Conservation (phyloP, 2,113 vertebrate genomes). For the Mixornis gularis region DNA sequence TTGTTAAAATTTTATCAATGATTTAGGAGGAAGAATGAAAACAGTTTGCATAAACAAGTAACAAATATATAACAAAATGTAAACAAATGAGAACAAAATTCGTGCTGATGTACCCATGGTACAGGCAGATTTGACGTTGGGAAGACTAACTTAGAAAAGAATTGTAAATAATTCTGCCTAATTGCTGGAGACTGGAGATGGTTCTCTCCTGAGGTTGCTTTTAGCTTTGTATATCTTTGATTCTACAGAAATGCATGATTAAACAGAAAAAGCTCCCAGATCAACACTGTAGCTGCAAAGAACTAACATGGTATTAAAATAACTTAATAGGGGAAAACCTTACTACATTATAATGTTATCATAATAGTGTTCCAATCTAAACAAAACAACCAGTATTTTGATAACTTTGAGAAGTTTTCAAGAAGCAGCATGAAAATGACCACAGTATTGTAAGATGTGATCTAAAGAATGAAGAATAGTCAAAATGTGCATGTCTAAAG, state of each 20-base stretch:
- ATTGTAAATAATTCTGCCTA: neutral
- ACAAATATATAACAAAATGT: neutral
- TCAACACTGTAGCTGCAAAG: neutral
- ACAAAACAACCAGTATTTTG: neutral
- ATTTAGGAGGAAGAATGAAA: neutral
- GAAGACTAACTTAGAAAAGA: neutral
- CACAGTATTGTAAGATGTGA: neutral
- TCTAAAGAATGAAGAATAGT: neutral
- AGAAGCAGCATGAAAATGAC: neutral
- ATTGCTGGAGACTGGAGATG: neutral
- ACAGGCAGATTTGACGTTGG: neutral
- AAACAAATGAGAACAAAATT: neutral
- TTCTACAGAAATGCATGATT: neutral
- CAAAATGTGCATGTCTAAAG: neutral
- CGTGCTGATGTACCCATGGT: accelerated
- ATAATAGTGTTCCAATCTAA: neutral
- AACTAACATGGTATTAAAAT: neutral
- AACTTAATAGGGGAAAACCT: neutral
- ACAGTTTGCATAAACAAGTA: neutral
- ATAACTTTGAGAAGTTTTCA: neutral
- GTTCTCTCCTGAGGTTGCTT: neutral
- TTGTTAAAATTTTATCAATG: neutral
- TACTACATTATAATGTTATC: neutral
- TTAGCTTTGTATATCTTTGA: neutral
- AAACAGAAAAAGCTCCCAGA: neutral